Evolutionary conservation across 2,888 invertebrate species (phyloP), one percentile per base, ranked within the genome.

Genomic region (Drosophila rubida): DNA sequence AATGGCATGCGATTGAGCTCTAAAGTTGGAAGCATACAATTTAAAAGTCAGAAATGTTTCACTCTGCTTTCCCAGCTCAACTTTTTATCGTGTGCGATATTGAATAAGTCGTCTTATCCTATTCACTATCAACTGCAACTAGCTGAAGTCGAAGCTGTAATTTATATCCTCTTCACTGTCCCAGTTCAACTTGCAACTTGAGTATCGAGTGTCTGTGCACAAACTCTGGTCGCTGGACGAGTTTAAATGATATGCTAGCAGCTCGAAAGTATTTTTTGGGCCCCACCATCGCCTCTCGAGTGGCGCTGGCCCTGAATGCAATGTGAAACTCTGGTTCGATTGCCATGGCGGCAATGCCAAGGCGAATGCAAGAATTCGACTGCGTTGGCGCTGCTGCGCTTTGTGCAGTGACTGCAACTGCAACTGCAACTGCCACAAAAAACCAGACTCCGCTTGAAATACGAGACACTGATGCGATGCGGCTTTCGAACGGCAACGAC

Each of bases 401-500:
- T 60, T 57, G 66, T 69, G 75, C 77, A 55, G 16, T 48, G 48
- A 60, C 65, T 46, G 57, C 65, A 69, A 64, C 54, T 30, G 5
- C 53, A 50, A 25, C 53, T 35, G 3, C 69, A 60, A 7, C 68
- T 32, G n/a, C 51, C 61, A 2, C 39, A 64, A 25, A 42, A 48
- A 72, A 80, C 58, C 63, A 69, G 72, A 75, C 64, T 65, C 61
- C 32, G 70, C 42, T 1, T 73, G 80, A 82, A 86, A 81, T 68
- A 69, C 69, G 65, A 80, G 74, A 63, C 66, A 42, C 39, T 59
- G 73, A 51, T 68, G 83, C 70, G 73, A 51, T 68, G 83, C 70
- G 65, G 80, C 82, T 85, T 85, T 85, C 76, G 68, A 76, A 65
- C 75, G 35, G 27, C 74, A 63, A 73, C 59, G 67, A 69, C 54